phyloP scores from a whole-genome alignment of 2,797 vertebrate species.

The Paramormyrops hopkinsi region DNA sequence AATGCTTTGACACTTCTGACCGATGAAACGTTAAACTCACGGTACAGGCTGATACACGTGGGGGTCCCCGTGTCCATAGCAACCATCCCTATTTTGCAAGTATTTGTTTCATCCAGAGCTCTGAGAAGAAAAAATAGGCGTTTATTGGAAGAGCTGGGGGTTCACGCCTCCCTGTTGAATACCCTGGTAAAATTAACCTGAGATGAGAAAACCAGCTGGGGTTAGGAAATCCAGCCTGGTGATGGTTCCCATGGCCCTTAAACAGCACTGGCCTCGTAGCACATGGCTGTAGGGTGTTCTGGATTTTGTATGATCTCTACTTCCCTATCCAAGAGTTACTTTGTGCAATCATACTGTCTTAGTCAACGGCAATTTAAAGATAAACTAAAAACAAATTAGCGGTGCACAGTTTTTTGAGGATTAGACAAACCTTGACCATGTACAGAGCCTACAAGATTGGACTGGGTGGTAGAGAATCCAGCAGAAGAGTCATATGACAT shows the following conservation, averaged over 20 bases:
- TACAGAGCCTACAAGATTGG: neutral
- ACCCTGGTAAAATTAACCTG: neutral
- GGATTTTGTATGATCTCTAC: neutral
- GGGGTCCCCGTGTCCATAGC: neutral
- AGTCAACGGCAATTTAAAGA: neutral
- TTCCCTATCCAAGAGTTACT: neutral
- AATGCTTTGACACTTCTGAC: neutral
- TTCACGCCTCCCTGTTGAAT: neutral
- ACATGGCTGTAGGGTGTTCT: neutral
- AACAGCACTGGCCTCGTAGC: neutral
- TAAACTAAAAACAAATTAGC: neutral
- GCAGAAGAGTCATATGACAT: neutral
- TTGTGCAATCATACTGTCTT: neutral
- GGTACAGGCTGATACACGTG: neutral
- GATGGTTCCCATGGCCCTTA: neutral
- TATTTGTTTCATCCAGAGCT: neutral
- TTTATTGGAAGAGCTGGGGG: neutral
- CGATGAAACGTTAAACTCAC: neutral
- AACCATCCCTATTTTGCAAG: neutral
- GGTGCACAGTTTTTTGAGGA: neutral
- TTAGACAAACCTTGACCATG: neutral
- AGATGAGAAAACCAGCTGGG: conserved; percentile 9
- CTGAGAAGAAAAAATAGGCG: neutral
- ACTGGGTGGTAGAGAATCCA: neutral
- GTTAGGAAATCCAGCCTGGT: neutral